Evolutionary conservation across 2,888 invertebrate genomes (phyloP).

Genomic region (Diachrysia chrysitis): DNA sequence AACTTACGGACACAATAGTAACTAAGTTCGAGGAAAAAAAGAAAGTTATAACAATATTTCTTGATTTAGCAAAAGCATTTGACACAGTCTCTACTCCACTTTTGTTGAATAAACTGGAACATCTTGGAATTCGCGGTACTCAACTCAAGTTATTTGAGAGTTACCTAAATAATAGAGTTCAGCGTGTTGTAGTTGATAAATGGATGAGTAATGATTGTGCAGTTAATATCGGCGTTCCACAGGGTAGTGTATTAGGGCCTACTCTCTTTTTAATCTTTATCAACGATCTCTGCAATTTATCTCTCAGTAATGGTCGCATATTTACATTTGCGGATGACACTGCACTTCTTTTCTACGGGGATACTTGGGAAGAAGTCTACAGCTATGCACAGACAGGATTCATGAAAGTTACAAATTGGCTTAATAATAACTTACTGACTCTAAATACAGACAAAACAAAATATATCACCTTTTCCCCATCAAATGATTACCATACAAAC

Average conservation of each 20-base stretch:
- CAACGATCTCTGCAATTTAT: constrained; percentile 22
- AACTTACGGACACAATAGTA: too few relatives aligned
- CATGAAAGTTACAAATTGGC: constrained; percentile 13
- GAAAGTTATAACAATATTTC: neutral
- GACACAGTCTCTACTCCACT: constrained; percentile 1
- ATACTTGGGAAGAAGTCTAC: constrained; percentile 15
- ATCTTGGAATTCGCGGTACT: neutral
- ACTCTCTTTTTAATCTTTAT: too few relatives aligned
- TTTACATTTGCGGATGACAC: constrained; percentile 33
- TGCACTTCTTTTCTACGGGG: constrained; percentile 25
- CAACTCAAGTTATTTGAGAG: constrained; percentile 7
- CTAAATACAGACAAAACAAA: constrained; percentile 20
- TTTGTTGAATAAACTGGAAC: constrained; percentile 9
- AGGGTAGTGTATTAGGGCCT: too few relatives aligned
- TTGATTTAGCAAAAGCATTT: neutral
- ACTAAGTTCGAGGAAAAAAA: neutral
- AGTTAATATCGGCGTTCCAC: too few relatives aligned
- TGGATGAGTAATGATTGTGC: too few relatives aligned
- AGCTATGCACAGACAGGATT: constrained; percentile 17
- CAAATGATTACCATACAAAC: neutral
- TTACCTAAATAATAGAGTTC: too few relatives aligned
- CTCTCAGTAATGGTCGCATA: neutral
- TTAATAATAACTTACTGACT: constrained; percentile 20
- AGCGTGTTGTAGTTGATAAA: too few relatives aligned
- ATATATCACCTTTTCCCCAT: constrained; percentile 4